A percentile compares a stretch with the other conserved stretches of the same genome.
Conservation (phyloP, 2,888 invertebrate genomes). For the Rotaria macrura region DNA sequence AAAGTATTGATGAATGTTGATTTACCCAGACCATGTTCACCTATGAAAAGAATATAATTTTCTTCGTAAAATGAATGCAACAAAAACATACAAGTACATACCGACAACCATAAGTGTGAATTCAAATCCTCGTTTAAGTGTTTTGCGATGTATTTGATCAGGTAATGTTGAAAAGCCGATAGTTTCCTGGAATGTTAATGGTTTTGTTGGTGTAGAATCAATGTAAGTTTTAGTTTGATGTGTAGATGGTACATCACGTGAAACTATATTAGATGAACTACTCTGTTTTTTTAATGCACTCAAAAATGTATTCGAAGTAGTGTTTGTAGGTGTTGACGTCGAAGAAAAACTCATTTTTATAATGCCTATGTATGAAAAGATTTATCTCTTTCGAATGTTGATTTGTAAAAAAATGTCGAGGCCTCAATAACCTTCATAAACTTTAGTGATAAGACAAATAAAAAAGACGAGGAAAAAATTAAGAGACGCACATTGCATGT, state of each 20-base stretch:
- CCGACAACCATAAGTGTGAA: conserved; percentile 32
- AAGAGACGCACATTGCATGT: neutral
- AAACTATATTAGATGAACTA: neutral
- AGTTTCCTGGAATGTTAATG: conserved; percentile 26
- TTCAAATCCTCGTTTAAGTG: conserved; percentile 33
- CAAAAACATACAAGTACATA: neutral
- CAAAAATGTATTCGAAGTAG: neutral
- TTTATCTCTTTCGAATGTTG: neutral
- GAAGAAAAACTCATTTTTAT: neutral
- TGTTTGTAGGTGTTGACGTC: neutral
- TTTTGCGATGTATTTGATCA: conserved; percentile 32
- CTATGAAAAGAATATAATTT: neutral
- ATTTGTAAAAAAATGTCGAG: neutral
- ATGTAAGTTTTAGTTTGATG: neutral
- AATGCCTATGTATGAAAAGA: neutral
- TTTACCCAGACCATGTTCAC: conserved; percentile 32
- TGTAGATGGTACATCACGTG: neutral
- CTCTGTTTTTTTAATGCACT: neutral
- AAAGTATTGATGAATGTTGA: conserved; percentile 33
- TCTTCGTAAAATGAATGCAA: neutral
- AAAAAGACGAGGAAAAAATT: neutral
- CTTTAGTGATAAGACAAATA: neutral
- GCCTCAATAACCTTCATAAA: neutral
- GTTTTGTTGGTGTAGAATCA: neutral
- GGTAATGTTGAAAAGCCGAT: conserved; percentile 32